Evolutionary conservation across 2,797 vertebrate species (phyloP).

Genomic region (Tokudaia tokunoshimensis): DNA sequence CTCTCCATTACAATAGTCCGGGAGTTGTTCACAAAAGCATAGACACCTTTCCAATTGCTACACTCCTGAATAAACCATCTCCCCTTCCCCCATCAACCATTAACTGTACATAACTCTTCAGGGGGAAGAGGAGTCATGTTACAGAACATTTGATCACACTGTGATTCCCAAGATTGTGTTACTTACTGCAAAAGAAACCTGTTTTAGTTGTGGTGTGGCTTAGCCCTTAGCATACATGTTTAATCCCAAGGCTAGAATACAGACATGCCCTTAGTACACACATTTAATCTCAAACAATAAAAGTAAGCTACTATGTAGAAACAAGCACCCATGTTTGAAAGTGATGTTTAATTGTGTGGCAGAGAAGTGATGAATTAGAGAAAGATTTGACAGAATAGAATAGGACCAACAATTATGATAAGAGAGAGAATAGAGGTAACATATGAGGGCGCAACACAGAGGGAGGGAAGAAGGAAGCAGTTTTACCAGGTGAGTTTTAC

Average conservation of each 20-base stretch:
- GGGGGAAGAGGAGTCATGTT: neutral
- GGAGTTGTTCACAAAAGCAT: neutral
- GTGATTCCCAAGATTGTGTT: neutral
- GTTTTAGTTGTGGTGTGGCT: neutral
- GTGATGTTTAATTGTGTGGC: neutral
- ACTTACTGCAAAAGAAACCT: neutral
- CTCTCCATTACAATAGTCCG: neutral
- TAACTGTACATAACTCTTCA: neutral
- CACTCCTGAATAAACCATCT: neutral
- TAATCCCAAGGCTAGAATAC: neutral
- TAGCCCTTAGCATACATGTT: neutral
- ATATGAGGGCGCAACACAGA: neutral
- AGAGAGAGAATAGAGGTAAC: neutral
- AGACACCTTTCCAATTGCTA: neutral
- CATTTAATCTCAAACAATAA: neutral
- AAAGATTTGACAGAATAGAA: neutral
- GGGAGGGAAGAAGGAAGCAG: no score
- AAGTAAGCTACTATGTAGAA: neutral
- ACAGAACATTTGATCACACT: neutral
- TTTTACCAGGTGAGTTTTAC: neutral
- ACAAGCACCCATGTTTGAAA: neutral
- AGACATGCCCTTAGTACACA: neutral
- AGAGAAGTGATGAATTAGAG: neutral
- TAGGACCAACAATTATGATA: neutral
- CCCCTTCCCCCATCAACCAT: neutral